These are phyloP conservation scores for Mormyrus hasselquistii DNA, from an alignment of 2,797 vertebrate species.

Conservation along the genomic window DNA sequence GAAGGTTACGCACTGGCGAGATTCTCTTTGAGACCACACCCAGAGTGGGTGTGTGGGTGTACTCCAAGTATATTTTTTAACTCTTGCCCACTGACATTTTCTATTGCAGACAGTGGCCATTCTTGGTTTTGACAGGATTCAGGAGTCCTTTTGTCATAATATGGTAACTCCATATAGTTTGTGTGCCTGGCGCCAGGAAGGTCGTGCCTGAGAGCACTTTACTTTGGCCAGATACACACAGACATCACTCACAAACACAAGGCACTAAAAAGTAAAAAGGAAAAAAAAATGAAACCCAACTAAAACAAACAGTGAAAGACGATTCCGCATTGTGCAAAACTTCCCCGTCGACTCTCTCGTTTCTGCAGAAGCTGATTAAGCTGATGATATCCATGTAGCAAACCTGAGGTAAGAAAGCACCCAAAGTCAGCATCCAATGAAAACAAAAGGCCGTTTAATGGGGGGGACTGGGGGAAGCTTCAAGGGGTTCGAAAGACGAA, in stretches of 20 bases:
- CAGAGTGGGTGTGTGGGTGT: not conserved
- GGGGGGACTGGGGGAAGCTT: constrained; percentile 4
- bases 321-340: not conserved
- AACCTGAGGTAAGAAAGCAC: constrained; percentile 23
- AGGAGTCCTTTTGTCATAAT: not conserved
- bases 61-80: not conserved
- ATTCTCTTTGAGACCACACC: not conserved
- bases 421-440: constrained; percentile 9
- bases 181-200: not conserved
- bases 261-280: not conserved
- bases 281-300: not conserved
- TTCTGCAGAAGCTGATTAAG: constrained; percentile 30
- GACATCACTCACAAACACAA: not conserved
- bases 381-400: constrained; percentile 21
- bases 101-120: not conserved
- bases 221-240: not conserved
- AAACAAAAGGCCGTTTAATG: constrained; percentile 18
- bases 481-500: not conserved
- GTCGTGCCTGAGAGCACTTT: not conserved
- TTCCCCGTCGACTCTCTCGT: constrained; percentile 7
- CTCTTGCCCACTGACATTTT: not conserved
- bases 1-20: not conserved
- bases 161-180: not conserved
- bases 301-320: not conserved
- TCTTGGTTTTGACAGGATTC: not conserved